phyloP scores from a whole-genome alignment of 2,888 invertebrate species.

The Seira musarum region DNA sequence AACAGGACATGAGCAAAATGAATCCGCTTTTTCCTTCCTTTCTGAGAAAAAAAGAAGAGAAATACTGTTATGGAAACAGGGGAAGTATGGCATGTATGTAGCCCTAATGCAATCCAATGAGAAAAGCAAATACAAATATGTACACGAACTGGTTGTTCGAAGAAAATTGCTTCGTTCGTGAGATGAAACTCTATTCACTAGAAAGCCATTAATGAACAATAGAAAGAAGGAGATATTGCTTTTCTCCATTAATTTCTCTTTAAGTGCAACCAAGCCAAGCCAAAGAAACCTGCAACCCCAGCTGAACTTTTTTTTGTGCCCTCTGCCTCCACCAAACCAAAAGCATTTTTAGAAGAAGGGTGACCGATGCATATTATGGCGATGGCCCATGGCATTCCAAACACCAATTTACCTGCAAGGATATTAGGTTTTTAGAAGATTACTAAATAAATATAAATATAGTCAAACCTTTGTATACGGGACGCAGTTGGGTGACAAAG shows the following conservation, averaged over 20 bases:
- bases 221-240: conserved; percentile 68
- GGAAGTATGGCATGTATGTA: conserved; percentile 28
- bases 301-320: conserved; percentile 7
- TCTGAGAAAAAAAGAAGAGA: no score
- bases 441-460: no score
- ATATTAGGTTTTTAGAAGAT: no score
- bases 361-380: no score
- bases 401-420: no score
- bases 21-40: conserved; percentile 39
- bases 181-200: conserved; percentile 63
- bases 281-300: no score
- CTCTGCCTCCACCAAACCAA: no score
- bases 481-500: not conserved
- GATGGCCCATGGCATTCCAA: no score
- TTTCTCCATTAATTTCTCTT: conserved; percentile 68
- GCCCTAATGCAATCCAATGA: not conserved
- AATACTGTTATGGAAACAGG: conserved; percentile 34
- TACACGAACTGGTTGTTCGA: not conserved
- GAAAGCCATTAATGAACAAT: conserved; percentile 69
- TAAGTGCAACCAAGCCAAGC: no score
- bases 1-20: conserved; percentile 51
- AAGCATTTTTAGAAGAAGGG: no score
- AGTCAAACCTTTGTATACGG: no score
- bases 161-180: conserved; percentile 50
- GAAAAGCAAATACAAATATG: conserved; percentile 29